Base-by-base conservation (phyloP, 2,888 invertebrate species). In the Sycophila texana region DNA sequence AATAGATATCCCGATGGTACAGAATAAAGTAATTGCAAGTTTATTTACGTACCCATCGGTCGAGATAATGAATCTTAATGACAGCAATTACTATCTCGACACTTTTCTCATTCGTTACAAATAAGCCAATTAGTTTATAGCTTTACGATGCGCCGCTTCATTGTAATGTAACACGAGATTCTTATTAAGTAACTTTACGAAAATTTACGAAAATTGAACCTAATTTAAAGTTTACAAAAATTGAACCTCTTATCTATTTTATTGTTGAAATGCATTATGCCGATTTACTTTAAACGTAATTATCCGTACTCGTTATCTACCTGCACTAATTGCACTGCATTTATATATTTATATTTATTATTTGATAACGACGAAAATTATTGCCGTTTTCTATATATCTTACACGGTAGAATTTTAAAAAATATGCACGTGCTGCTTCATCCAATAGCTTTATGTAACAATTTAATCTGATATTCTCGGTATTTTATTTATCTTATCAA, bases 101-200 rank as follows among this genome's bases (percentile, higher is more conserved):
- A 63, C 18, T 65, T 65, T 74, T 74, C 53, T 47, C 12, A 20
- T 30, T 66, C 58, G 18, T 75, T 53, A 68, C 75, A 75, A 75
- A 75, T 76, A 47, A 63, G 57, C 49, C 68, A 76, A 70, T 70
- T 63, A 55, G 53, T 53, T 70, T 22, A 3, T 10, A 73, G 18
- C 18, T 53, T 49, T 18, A 14, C 7, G 30, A 47, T n/a, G 47
- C 71, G 22, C 10, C n/a, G 49, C 20, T 16, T 4, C 13, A 49
- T 68, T 68, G 55, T 68, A 26, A n/a, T 55, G 7, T 7, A 30
- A 30, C 30, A 4, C 16, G 22, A 14, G 14, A 4, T 26, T 55
- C 20, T n/a, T n/a, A n/a, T n/a, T n/a, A n/a, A n/a, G n/a, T n/a
- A n/a, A n/a, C n/a, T n/a, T n/a, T n/a, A n/a, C n/a, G n/a, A n/a